Percentiles rank a stretch among this genome's conserved stretches.
phyloP scores from a whole-genome alignment of 2,113 vertebrate genomes.

The Stigmatopora nigra region DNA sequence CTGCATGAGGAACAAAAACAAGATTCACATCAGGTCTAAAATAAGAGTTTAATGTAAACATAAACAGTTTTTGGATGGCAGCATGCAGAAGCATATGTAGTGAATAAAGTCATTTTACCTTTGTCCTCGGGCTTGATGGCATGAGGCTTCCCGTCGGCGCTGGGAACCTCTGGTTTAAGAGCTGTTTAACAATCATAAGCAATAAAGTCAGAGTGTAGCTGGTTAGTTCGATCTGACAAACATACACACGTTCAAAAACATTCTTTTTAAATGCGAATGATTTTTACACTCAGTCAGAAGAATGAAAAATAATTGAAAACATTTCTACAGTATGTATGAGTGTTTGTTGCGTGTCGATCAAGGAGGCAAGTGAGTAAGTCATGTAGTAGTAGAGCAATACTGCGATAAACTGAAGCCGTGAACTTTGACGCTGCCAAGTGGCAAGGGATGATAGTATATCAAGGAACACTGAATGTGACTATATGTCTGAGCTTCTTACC shows the following conservation, averaged over 20 bases:
- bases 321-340: background rate
- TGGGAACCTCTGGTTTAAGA: constrained; percentile 76
- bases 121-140: constrained; percentile 74
- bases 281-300: background rate
- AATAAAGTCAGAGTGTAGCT: background rate
- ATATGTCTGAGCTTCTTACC: constrained; percentile 30
- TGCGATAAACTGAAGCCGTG: no score
- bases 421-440: no score
- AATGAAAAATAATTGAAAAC: background rate
- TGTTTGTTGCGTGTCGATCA: no score
- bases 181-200: constrained; percentile 66
- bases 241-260: no score
- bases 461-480: no score
- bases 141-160: constrained; percentile 75
- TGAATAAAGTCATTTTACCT: constrained; percentile 61
- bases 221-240: background rate
- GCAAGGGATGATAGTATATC: no score
- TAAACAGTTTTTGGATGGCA: background rate
- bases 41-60: background rate
- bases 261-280: background rate
- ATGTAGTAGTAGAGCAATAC: no score
- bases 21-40: background rate
- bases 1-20: background rate
- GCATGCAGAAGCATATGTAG: background rate
- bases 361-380: no score